Evolutionary conservation across 2,888 invertebrate genomes (phyloP), one percentile per base, ranked within the genome.

Genomic region (Mamestra brassicae): DNA sequence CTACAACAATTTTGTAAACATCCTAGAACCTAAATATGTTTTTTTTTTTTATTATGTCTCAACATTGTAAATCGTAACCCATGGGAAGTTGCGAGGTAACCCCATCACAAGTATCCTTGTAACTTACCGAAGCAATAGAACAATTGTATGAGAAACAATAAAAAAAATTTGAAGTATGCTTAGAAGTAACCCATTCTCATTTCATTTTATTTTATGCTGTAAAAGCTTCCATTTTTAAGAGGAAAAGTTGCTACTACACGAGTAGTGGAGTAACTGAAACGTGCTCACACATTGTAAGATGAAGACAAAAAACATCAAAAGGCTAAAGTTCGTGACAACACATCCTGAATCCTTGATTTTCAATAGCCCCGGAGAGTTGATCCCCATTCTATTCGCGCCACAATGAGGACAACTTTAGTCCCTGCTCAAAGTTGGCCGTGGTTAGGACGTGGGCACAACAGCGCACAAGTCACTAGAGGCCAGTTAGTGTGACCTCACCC

Each of bases 341-440:
- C 52, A 55, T 63, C 57, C 60, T 52, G 60, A 54, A 78, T 62
- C 11, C n/a, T 42, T 71, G 65, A 70, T 76, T 61, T 84, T 79
- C 76, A 81, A 76, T 81, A 79, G 38, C 26, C 34, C 26, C 6
- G 47, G 57, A 45, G 47, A 73, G 68, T 66, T 83, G 71, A 80
- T 81, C 74, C 63, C 54, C 64, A 60, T 80, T 81, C 63, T 76
- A 82, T 74, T 66, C 38, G 65, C 61, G 78, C 10, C 62, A 80
- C 71, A 72, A 69, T 63, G 64, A 42, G 68, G 69, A 74, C 45
- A 72, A 83, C 45, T 79, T 81, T 77, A 54, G 61, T 70, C 61
- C 63, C 64, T 54, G 69, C 65, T 52, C 71, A 36, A 63, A 78
- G 60, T 78, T 81, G 64, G 55, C 7, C 11, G 34, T 13, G 72